phyloP scores from a whole-genome alignment of 1,140 invertebrate genomes.

The Dendroctonus ponderosae region DNA sequence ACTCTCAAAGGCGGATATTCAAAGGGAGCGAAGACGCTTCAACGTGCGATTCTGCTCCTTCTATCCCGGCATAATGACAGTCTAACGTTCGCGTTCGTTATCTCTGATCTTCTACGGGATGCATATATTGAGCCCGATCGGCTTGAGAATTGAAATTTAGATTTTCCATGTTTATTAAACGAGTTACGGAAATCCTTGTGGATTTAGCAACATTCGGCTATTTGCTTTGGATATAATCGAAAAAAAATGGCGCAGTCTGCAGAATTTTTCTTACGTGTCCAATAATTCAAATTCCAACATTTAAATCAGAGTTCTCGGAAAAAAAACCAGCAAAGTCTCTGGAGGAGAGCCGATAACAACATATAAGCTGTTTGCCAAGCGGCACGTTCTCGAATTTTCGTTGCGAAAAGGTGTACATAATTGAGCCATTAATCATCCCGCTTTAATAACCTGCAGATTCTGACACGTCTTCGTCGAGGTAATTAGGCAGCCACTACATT shows the following conservation, averaged over 20 bases:
- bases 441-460: constrained; percentile 30
- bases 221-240: background rate
- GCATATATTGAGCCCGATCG: constrained; percentile 13
- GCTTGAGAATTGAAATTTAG: constrained; percentile 1
- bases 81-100: constrained; percentile 24
- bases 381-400: constrained; percentile 8
- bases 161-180: constrained; percentile 5
- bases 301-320: too few relatives aligned
- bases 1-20: constrained; percentile 27
- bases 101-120: constrained; percentile 13
- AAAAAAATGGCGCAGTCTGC: too few relatives aligned
- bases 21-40: constrained; percentile 19
- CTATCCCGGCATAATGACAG: constrained; percentile 20
- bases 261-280: too few relatives aligned
- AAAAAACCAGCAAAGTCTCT: too few relatives aligned
- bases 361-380: background rate
- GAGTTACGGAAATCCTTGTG: background rate
- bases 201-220: background rate
- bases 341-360: too few relatives aligned
- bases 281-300: too few relatives aligned
- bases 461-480: constrained; percentile 25
- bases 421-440: constrained; percentile 30
- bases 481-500: constrained; percentile 28
- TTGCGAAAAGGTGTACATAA: constrained; percentile 19
- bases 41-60: constrained; percentile 14